Conservation (phyloP, 2,113 vertebrate genomes). For the Triplophysa tibetana region DNA sequence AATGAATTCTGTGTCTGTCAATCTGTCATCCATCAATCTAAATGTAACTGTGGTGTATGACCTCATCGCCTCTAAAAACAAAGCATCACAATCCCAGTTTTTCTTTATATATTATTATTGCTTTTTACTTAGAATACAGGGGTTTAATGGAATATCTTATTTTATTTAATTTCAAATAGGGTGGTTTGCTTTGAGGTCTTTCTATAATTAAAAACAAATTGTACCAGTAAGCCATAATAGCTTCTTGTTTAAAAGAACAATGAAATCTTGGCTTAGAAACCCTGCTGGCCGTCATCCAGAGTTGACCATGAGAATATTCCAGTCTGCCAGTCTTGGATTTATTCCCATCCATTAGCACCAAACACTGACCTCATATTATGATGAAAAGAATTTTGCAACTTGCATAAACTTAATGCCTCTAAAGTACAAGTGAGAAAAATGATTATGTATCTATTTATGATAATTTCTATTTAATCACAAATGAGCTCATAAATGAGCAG, state of each 20-base stretch:
- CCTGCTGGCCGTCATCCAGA: slow-evolving; percentile 13
- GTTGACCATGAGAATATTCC: slow-evolving; percentile 50
- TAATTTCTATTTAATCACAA: not conserved
- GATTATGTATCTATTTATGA: not conserved
- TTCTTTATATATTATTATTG: not conserved
- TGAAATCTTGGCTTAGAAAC: slow-evolving; percentile 37
- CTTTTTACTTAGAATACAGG: not conserved
- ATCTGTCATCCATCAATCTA: slow-evolving; percentile 23
- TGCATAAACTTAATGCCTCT: not conserved
- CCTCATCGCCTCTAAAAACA: slow-evolving; percentile 30
- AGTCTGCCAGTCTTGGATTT: not conserved
- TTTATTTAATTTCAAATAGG: slow-evolving; percentile 38
- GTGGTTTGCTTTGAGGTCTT: slow-evolving; percentile 22
- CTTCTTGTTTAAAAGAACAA: slow-evolving; percentile 41
- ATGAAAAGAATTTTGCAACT: slow-evolving; percentile 24
- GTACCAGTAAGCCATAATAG: slow-evolving; percentile 34
- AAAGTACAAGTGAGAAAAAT: not conserved
- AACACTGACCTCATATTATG: slow-evolving; percentile 4
- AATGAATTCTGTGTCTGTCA: slow-evolving; percentile 14
- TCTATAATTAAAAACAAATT: slow-evolving; percentile 41
- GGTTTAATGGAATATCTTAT: slow-evolving; percentile 29
- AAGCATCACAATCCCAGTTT: slow-evolving; percentile 2
- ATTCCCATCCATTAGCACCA: slow-evolving; percentile 34
- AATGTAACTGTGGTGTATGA: slow-evolving; percentile 16
- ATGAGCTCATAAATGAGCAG: not conserved